These are phyloP conservation scores for Cassiopea xamachana DNA, from an alignment of 30 jellyfish, hydroid and myxozoan species.

Conservation along the genomic window DNA sequence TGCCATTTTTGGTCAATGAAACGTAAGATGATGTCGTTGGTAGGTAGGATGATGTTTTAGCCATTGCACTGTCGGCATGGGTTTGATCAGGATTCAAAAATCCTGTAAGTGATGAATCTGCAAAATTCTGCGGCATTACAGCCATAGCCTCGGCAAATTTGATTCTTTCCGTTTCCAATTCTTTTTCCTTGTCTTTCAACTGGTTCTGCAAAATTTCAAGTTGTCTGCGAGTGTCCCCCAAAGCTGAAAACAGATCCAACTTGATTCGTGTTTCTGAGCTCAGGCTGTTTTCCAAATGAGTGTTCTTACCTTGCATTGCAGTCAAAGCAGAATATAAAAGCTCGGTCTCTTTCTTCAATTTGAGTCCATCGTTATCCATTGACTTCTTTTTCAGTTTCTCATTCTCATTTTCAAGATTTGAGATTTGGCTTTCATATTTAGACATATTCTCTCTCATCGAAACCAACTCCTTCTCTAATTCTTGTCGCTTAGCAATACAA, in stretches of 20 bases:
- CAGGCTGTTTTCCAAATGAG: constrained; percentile 97
- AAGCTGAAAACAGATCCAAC: constrained; percentile 96
- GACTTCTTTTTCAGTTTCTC: constrained; percentile 77
- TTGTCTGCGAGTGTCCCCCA: constrained; percentile 99
- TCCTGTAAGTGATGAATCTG: constrained; percentile 81
- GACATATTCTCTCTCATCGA: constrained; percentile 69
- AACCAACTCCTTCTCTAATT: constrained; percentile 84
- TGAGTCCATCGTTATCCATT: constrained; percentile 82
- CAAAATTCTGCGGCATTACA: constrained; percentile 97
- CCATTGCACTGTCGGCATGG: constrained; percentile 57
- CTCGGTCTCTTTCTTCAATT: constrained; percentile 93
- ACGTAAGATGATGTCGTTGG: constrained; percentile 76
- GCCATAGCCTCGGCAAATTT: constrained; percentile 99
- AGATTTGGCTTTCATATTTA: constrained; percentile 60
- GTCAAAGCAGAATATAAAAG: constrained; percentile 90
- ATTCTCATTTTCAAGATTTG: constrained; percentile 81
- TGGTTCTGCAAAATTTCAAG: constrained; percentile 92
- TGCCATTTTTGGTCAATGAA: constrained; percentile 78
- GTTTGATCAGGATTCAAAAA: constrained; percentile 43
- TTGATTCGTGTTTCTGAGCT: constrained; percentile 98
- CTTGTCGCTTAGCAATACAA: constrained; percentile 91
- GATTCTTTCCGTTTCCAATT: constrained; percentile 84
- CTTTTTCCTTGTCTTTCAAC: constrained; percentile 82
- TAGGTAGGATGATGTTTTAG: constrained; percentile 54
- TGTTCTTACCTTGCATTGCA: constrained; percentile 96